These are phyloP conservation scores for Tribolium castaneum DNA, from an alignment of 1,140 invertebrate genomes.

Conservation along the genomic window DNA sequence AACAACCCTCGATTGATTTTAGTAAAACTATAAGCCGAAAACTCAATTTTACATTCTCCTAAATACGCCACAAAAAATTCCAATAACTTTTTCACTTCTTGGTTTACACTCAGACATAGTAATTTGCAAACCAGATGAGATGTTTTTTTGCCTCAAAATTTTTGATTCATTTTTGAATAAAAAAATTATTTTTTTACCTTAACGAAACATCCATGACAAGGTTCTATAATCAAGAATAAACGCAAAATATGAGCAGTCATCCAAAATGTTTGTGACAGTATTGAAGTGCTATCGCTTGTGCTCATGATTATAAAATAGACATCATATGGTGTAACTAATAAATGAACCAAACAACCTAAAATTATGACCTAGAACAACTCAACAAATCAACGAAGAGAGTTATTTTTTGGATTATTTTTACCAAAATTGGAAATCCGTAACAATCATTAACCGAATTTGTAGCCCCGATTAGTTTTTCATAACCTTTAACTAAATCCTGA, in stretches of 20 bases:
- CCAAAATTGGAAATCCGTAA: slow-evolving; percentile 8
- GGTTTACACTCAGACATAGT: neutral
- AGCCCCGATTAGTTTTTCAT: neutral
- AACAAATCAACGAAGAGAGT: neutral
- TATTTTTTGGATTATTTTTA: neutral
- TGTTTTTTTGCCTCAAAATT: neutral
- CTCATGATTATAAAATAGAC: neutral
- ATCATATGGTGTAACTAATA: slow-evolving; percentile 8
- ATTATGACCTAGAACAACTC: neutral
- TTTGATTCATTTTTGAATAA: neutral
- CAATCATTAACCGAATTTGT: slow-evolving; percentile 11
- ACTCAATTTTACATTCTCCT: neutral
- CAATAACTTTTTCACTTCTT: slow-evolving; percentile 1
- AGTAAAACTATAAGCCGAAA: neutral
- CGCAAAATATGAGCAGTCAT: slow-evolving; percentile 4
- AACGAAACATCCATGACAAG: neutral
- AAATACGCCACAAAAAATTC: neutral
- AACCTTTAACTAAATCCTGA: neutral
- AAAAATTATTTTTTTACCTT: neutral
- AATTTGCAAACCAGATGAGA: neutral
- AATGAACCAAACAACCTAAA: slow-evolving; percentile 13
- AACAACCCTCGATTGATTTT: neutral
- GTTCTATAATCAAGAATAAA: slow-evolving; percentile 21
- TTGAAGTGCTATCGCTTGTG: slow-evolving; percentile 6
- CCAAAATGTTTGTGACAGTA: neutral